Conservation (phyloP, 2,888 invertebrate genomes). For the Gymnoscelis rufifasciata region DNA sequence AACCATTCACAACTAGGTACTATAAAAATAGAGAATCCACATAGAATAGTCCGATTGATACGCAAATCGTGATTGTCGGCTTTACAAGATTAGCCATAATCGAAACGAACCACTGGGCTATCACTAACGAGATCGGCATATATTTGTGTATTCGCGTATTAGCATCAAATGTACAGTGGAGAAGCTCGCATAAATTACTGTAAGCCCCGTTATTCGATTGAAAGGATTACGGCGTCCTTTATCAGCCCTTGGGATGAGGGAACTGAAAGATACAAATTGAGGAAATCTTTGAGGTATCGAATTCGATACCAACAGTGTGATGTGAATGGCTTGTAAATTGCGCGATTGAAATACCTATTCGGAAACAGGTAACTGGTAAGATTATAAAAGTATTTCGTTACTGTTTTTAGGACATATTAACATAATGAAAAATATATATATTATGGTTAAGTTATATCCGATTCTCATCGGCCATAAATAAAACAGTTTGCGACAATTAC, state of each 20-base stretch:
- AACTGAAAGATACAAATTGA: slow-evolving; percentile 57
- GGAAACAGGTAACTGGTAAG: not conserved
- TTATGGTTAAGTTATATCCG: not conserved
- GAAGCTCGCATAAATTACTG: slow-evolving; percentile 49
- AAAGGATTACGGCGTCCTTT: slow-evolving; percentile 65
- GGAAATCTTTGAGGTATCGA: slow-evolving; percentile 38
- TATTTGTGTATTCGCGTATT: slow-evolving; percentile 16
- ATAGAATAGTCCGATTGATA: not conserved
- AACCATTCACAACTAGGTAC: not conserved
- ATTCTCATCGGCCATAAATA: slow-evolving; percentile 7
- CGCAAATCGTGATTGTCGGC: not conserved
- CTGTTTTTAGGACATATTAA: too few relatives aligned
- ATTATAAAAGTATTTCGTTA: too few relatives aligned
- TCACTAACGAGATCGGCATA: slow-evolving; percentile 31
- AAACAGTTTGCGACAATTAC: slow-evolving; percentile 12
- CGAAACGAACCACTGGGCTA: not conserved
- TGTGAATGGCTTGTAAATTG: slow-evolving; percentile 17
- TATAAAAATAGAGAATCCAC: too few relatives aligned
- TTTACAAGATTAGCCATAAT: not conserved
- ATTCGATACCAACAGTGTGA: slow-evolving; percentile 20
- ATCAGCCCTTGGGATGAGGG: slow-evolving; percentile 47
- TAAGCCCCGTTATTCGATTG: slow-evolving; percentile 61
- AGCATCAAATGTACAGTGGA: slow-evolving; percentile 27
- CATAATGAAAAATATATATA: too few relatives aligned
- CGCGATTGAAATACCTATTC: slow-evolving; percentile 15